Evolutionary conservation across 2,113 vertebrate genomes (phyloP).

Genomic region (Rutilus rutilus): DNA sequence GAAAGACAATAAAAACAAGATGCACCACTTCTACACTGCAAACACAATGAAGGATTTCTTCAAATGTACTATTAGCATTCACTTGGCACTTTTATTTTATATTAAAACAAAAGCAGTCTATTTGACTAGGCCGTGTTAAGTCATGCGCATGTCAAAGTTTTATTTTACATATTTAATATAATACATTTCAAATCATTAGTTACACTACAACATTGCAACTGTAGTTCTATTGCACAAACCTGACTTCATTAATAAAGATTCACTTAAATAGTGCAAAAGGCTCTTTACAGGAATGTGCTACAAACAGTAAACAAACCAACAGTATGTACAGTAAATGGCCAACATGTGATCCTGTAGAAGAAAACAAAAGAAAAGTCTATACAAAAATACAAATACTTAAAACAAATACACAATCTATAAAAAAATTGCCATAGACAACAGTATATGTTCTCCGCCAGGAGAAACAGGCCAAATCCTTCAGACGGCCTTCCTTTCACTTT

Average conservation of each 20-base stretch:
- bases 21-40: not conserved
- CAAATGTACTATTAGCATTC: not conserved
- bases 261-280: slow-evolving; percentile 99
- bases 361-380: slow-evolving; percentile 65
- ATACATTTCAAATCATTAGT: slow-evolving; percentile 94
- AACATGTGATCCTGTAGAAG: slow-evolving; percentile 80
- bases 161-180: slow-evolving; percentile 99
- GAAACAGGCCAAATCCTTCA: slow-evolving; percentile 81
- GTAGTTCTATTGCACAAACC: slow-evolving; percentile 95
- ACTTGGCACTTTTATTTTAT: not conserved
- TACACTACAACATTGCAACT: slow-evolving; percentile 92
- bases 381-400: slow-evolving; percentile 61
- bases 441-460: slow-evolving; percentile 84
- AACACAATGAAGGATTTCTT: not conserved
- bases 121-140: slow-evolving; percentile 78
- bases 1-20: slow-evolving; percentile 52
- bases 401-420: slow-evolving; percentile 84
- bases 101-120: slow-evolving; percentile 62
- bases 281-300: slow-evolving; percentile 96
- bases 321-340: slow-evolving; percentile 87
- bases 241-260: slow-evolving; percentile 89
- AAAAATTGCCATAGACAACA: slow-evolving; percentile 91
- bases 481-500: slow-evolving; percentile 69
- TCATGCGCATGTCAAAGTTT: slow-evolving; percentile 94
- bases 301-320: slow-evolving; percentile 79